A percentile compares a stretch with the other conserved stretches of the same genome.
Evolutionary conservation across 1,140 invertebrate species (phyloP).

Genomic region (Atopsyche davidsoni): DNA sequence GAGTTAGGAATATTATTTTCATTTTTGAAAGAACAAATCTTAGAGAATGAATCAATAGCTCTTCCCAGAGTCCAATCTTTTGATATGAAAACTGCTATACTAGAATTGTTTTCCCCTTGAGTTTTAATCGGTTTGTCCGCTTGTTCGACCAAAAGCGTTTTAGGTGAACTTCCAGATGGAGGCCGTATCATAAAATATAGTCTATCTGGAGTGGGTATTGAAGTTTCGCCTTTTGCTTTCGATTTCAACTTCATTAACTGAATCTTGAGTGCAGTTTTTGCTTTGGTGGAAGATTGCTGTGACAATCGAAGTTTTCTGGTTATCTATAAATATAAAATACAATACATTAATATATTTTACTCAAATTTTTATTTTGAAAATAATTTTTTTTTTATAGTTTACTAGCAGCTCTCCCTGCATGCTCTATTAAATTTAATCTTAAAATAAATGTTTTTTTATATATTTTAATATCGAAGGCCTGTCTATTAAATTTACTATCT

Average conservation of each 20-base stretch:
- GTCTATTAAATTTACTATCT: too few relatives aligned
- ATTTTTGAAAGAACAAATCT: conserved; percentile 23
- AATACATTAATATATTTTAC: too few relatives aligned
- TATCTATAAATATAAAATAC: conserved; percentile 13
- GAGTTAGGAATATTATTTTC: conserved; percentile 19
- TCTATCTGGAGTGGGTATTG: conserved; percentile 14
- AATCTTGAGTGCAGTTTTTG: conserved; percentile 26
- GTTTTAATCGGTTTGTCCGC: not conserved
- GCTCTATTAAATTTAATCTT: too few relatives aligned
- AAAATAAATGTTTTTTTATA: not conserved
- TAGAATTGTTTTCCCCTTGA: not conserved
- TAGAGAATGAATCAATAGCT: conserved; percentile 24
- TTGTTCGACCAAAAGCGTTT: conserved; percentile 1
- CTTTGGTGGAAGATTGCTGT: conserved; percentile 19
- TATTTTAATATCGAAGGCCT: not conserved
- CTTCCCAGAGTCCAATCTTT: conserved; percentile 26
- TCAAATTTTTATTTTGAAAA: not conserved
- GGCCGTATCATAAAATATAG: conserved; percentile 23
- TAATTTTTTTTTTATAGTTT: too few relatives aligned
- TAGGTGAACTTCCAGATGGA: conserved; percentile 6
- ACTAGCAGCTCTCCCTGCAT: too few relatives aligned
- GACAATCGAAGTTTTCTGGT: conserved; percentile 24
- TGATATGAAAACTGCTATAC: conserved; percentile 18
- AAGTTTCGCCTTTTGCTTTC: conserved; percentile 24
- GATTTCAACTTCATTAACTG: conserved; percentile 29